Conservation (phyloP, 2,797 vertebrate genomes). For the Chanos chanos region DNA sequence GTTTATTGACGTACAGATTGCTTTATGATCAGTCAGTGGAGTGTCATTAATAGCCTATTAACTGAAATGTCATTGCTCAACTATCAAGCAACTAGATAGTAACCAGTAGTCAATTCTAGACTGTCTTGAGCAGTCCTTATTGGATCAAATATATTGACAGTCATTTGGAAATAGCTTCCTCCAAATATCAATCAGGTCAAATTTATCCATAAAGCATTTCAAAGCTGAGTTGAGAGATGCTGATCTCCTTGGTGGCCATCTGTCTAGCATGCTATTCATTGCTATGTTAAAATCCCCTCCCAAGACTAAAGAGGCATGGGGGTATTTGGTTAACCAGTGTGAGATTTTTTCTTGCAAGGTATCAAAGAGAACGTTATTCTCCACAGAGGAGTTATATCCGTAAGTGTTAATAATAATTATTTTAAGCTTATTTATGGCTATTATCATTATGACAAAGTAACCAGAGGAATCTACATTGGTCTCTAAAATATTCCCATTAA, state of each 20-base stretch:
- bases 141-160: not conserved
- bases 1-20: not conserved
- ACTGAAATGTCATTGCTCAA: not conserved
- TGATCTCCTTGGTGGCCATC: not conserved
- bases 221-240: not conserved
- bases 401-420: not conserved
- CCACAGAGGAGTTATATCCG: not conserved
- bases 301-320: not conserved
- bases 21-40: constrained; percentile 17
- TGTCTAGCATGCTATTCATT: not conserved
- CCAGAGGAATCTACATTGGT: not conserved
- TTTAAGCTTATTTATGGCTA: not conserved
- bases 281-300: not conserved
- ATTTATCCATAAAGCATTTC: not conserved
- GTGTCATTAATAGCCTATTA: not conserved
- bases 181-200: not conserved
- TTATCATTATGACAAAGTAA: not conserved
- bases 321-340: not conserved
- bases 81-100: not conserved
- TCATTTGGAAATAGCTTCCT: constrained; percentile 1
- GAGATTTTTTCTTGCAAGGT: constrained; percentile 1
- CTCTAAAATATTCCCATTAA: not conserved
- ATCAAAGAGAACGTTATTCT: not conserved
- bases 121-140: no score
- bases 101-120: constrained; percentile 16